Percentiles rank a stretch among this genome's conserved stretches.
Evolutionary conservation across 2,888 invertebrate species (phyloP).

Genomic region (Autographa gamma): DNA sequence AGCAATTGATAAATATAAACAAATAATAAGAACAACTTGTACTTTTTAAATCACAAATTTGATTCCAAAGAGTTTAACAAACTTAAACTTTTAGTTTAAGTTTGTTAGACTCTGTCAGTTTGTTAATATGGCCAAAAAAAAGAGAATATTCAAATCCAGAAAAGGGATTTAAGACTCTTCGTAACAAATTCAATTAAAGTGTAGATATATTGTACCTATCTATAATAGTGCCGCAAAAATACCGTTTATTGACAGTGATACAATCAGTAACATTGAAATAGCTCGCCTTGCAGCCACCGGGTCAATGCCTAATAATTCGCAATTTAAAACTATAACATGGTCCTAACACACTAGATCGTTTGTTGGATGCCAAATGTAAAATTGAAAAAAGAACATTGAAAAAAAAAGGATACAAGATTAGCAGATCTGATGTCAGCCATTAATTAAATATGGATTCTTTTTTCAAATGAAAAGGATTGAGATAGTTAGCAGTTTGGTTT

Average conservation of each 20-base stretch:
- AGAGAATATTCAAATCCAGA: no score
- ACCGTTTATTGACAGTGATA: conserved; percentile 22
- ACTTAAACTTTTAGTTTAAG: no score
- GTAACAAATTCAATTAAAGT: neutral
- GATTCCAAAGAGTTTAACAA: no score
- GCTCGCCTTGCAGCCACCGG: conserved; percentile 20
- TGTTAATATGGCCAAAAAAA: no score
- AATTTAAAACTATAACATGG: conserved; percentile 29
- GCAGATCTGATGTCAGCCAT: no score
- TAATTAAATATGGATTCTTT: no score
- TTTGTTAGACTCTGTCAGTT: no score
- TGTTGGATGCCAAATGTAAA: neutral
- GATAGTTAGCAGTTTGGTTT: neutral
- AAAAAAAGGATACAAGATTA: no score
- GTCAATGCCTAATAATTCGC: conserved; percentile 48
- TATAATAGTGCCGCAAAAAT: neutral
- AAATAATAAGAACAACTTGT: neutral
- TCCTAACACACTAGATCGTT: conserved; percentile 20
- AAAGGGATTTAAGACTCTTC: no score
- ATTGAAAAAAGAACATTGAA: no score
- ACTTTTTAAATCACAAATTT: no score
- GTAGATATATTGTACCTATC: neutral
- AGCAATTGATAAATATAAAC: no score
- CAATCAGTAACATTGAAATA: conserved; percentile 32
- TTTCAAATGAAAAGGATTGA: neutral